Evolutionary conservation across 2,888 invertebrate genomes (phyloP), one percentile per base, ranked within the genome.

Genomic region (Meteorus cinctellus): DNA sequence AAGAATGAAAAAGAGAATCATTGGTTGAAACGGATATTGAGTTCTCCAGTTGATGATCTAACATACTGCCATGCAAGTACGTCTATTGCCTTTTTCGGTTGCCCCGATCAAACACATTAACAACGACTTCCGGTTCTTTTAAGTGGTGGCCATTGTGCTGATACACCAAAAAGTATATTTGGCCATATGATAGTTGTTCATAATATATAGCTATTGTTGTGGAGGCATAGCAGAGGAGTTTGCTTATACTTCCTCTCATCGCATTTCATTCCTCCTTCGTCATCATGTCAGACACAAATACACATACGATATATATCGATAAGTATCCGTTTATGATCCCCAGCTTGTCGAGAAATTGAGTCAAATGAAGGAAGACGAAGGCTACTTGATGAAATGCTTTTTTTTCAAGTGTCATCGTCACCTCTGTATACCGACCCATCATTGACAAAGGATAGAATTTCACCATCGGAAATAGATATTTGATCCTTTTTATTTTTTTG

Each of bases 91-190:
- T 36, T 36, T 29, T 65, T 12, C 48, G 59, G 34, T 74, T 59
- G 36, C 83, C 86, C 86, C 87, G 85, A 86, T 86, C 89, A 89
- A 89, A 89, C 89, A 89, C 89, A 89, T 89, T 89, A 84, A 86
- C 81, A 77, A 78, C 79, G 79, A 84, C 88, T 88, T 88, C 89
- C 89, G 88, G 86, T 85, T 71, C 8, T 73, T 45, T 82, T 84
- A 84, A 85, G 84, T 84, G 84, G 72, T 76, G 75, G 77, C 80
- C 80, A 84, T 85, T 85, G 85, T 84, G 79, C 72, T 77, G 45
- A 36, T 55, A 55, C 74, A 79, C 71, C 82, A 79, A 82, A 83
- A 84, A 84, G 84, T 79, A 63, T 63, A 63, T 8, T 8, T 29
- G 1, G 2, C 27, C 29, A 63, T 63, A 63, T 16, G 8, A 63